These are phyloP conservation scores for Trachelus stipa DNA, from an alignment of 2,888 invertebrate species.

Conservation along the genomic window DNA sequence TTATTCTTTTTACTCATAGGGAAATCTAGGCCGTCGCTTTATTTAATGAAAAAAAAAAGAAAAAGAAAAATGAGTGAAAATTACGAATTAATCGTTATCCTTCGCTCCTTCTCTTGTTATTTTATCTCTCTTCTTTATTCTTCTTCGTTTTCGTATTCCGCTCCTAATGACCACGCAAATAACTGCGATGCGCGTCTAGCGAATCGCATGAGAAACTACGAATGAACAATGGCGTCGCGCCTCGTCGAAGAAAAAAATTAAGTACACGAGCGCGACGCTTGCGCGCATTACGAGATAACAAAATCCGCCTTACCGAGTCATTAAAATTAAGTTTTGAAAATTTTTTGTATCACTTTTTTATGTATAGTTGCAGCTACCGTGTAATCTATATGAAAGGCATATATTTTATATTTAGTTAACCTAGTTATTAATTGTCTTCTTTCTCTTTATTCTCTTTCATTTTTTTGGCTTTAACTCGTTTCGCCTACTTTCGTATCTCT, in stretches of 20 bases:
- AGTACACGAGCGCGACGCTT: neutral
- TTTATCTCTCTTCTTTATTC: slow-evolving; percentile 1
- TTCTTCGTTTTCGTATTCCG: neutral
- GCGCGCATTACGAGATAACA: neutral
- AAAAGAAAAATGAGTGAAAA: neutral
- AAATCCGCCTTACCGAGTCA: slow-evolving; percentile 17
- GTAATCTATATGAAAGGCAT: slow-evolving; percentile 31
- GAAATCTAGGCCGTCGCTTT: slow-evolving; percentile 11
- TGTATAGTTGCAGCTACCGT: slow-evolving; percentile 33
- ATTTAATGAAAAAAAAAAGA: slow-evolving; percentile 7
- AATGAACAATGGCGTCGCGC: slow-evolving; percentile 16
- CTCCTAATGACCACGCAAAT: neutral
- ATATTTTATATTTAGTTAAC: slow-evolving; percentile 33
- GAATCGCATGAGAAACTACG: slow-evolving; percentile 15
- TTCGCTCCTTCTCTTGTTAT: slow-evolving; percentile 7
- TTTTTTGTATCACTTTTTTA: slow-evolving; percentile 35
- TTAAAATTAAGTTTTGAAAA: slow-evolving; percentile 26
- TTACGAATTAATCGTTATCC: neutral
- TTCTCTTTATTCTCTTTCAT: slow-evolving; percentile 5
- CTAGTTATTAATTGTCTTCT: slow-evolving; percentile 31
- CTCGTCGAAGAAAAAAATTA: neutral
- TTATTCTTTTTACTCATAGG: neutral
- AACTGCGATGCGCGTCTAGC: slow-evolving; percentile 5
- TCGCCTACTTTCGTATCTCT: slow-evolving; percentile 21
- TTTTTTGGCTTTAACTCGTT: slow-evolving; percentile 21